Evolutionary conservation across 2,113 vertebrate species (phyloP), one percentile per base, ranked within the genome.

Genomic region (Ptilorrhoa leucosticta): DNA sequence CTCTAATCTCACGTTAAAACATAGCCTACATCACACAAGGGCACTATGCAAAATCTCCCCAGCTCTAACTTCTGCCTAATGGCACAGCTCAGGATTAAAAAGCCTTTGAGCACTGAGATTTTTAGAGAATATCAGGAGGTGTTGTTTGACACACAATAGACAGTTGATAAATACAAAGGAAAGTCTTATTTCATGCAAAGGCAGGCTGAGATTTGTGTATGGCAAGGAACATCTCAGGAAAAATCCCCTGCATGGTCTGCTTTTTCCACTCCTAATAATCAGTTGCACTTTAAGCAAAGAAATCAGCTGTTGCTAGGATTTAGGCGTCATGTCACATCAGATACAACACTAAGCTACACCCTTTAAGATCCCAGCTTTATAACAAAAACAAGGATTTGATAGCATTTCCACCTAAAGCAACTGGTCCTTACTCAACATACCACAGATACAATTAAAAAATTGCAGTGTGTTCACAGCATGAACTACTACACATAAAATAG

Each of bases 361-460:
- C 12, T 35, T 28, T 26, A 51, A 65, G 6, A 45, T 4, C 10
- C 6, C 6, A 70, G 11, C 4, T 35, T 70, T 44, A 14, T 10
- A 51, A 71, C 6, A 83, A 73, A 63, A 56, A 15, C 10, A 11
- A 33, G 1, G 17, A 40, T 45, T 45, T 61, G 24, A 68, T 2
- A 60, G 33, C 8, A 83, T n/a, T 90, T 81, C 12, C 21, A 30
- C 6, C 30, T 42, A 39, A 50, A 58, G 12, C 51, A 40, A 60
- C 14, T 13, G 30, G 20, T 35, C 20, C 26, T 83, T 57, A 42
- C 33, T 54, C 51, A 73, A 2, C 7, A 31, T 16, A 19, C n/a
- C 47, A 63, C 0, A 27, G 16, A 54, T 5, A n/a, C 0, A 2
- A 71, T 14, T 70, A 4, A 66, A 53, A 56, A 78, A 37, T 2